A percentile compares a stretch with the other conserved stretches of the same genome.
Evolutionary conservation across 2,888 invertebrate species (phyloP).

Genomic region (Agrotis puta): DNA sequence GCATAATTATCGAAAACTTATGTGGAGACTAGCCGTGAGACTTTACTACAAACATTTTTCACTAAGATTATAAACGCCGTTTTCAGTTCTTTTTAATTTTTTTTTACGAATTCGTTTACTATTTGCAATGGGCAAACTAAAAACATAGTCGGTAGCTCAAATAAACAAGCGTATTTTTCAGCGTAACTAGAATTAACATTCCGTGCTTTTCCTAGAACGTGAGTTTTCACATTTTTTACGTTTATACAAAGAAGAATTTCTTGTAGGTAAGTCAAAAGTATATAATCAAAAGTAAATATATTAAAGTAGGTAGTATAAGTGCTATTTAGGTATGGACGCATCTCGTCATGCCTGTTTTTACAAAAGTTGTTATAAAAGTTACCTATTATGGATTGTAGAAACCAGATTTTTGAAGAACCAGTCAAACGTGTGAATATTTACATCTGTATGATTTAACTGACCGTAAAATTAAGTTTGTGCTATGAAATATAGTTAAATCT

Average conservation of each 20-base stretch:
- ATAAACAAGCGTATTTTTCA: not conserved
- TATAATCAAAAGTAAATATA: too few relatives aligned
- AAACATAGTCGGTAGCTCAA: not conserved
- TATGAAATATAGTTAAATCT: too few relatives aligned
- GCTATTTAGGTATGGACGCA: not conserved
- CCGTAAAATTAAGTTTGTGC: too few relatives aligned
- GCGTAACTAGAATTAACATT: not conserved
- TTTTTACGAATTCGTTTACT: not conserved
- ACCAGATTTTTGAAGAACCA: not conserved
- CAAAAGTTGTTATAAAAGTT: not conserved
- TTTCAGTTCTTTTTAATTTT: not conserved
- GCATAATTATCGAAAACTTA: too few relatives aligned
- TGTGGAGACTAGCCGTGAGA: too few relatives aligned
- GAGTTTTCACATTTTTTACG: not conserved
- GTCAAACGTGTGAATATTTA: not conserved
- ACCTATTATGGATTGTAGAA: not conserved
- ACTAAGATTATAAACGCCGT: not conserved
- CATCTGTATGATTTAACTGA: too few relatives aligned
- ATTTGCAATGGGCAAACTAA: not conserved
- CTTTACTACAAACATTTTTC: too few relatives aligned
- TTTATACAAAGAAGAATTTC: not conserved
- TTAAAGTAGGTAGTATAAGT: not conserved
- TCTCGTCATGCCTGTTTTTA: not conserved
- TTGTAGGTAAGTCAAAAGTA: not conserved
- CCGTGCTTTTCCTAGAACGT: not conserved